Percentiles rank a stretch among this genome's conserved stretches.
Conservation (phyloP, 2,113 vertebrate species). For the Argyrosomus japonicus region DNA sequence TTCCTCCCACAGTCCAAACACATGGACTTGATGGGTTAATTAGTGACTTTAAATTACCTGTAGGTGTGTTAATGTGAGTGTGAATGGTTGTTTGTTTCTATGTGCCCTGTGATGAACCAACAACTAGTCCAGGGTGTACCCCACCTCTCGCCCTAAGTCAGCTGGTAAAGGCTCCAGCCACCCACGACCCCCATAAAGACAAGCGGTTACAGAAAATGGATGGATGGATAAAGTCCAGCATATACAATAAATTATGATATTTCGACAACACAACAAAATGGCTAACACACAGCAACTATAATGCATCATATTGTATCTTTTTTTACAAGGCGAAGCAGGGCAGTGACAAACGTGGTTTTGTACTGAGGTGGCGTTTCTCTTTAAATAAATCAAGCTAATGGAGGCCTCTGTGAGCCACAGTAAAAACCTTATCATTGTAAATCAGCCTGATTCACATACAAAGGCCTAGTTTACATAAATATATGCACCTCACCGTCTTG, state of each 20-base stretch:
- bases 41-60: no score
- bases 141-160: no score
- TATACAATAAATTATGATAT: background rate
- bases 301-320: background rate
- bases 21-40: no score
- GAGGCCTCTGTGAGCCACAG: conserved; percentile 7
- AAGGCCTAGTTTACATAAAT: conserved; percentile 45
- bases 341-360: background rate
- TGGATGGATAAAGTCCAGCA: no score
- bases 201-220: no score
- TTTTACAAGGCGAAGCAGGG: background rate
- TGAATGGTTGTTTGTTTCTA: no score
- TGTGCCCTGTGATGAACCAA: no score
- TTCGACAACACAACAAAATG: background rate
- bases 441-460: conserved; percentile 34
- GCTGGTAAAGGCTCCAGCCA: no score
- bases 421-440: conserved; percentile 34
- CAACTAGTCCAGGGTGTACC: no score
- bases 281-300: background rate
- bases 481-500: conserved; percentile 15
- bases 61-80: no score
- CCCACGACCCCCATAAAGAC: no score
- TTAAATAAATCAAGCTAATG: conserved; percentile 46
- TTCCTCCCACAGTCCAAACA: no score
- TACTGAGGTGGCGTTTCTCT: background rate